Conservation (phyloP, 2,113 vertebrate species). For the Pycnonotus jocosus region DNA sequence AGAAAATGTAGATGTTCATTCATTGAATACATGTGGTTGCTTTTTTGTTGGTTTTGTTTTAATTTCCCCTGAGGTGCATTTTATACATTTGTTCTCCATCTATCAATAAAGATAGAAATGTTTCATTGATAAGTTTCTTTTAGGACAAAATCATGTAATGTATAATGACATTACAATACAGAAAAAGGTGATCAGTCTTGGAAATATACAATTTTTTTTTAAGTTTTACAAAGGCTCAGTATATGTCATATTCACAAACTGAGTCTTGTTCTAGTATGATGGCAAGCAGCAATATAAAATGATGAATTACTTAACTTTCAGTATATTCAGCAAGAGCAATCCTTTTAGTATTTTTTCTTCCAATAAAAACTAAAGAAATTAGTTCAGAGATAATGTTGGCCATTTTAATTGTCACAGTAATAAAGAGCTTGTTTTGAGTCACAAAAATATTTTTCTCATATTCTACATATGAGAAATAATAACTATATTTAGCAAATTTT, state of each 20-base stretch:
- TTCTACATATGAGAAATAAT: not conserved
- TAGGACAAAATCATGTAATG: not conserved
- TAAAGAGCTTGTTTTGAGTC: not conserved
- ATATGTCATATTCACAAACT: no score
- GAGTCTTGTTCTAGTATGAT: not conserved
- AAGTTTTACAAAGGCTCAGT: not conserved
- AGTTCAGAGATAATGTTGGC: not conserved
- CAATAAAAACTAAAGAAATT: not conserved
- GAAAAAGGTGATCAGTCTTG: not conserved
- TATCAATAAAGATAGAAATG: not conserved
- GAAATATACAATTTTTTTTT: not conserved
- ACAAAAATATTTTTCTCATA: not conserved
- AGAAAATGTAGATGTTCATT: not conserved
- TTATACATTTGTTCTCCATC: not conserved
- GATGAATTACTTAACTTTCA: not conserved
- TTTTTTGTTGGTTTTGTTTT: not conserved
- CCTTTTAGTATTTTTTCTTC: not conserved
- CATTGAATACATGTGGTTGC: rapidly evolving
- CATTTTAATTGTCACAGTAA: not conserved
- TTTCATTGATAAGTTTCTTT: not conserved
- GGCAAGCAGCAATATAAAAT: not conserved
- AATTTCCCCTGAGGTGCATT: rapidly evolving
- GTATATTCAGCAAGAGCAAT: not conserved
- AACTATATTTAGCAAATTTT: not conserved
- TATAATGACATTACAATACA: not conserved